Percentiles rank a stretch among this genome's conserved stretches.
phyloP scores from a whole-genome alignment of 2,888 invertebrate species.

The Temnothorax ravouxi region DNA sequence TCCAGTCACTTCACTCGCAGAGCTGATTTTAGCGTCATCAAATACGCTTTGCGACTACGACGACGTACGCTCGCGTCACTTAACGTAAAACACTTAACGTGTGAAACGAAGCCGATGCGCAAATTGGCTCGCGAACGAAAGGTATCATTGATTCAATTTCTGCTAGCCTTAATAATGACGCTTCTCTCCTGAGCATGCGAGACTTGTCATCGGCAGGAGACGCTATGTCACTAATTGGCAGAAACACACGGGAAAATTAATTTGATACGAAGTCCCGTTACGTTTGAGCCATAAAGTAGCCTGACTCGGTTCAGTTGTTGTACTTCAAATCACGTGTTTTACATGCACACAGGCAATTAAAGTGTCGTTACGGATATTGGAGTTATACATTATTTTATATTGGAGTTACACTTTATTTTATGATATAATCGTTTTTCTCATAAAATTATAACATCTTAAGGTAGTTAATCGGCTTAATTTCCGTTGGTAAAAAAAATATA shows the following conservation, averaged over 20 bases:
- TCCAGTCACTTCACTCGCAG: constrained; percentile 19
- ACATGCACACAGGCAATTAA: background rate
- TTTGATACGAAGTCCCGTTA: background rate
- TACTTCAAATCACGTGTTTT: background rate
- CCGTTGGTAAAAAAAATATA: background rate
- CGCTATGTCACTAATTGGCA: constrained; percentile 35
- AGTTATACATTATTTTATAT: background rate
- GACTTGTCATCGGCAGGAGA: constrained; percentile 10
- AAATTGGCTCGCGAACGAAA: constrained; percentile 42
- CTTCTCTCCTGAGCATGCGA: constrained; percentile 15
- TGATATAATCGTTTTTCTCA: no score
- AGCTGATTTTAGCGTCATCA: constrained; percentile 24
- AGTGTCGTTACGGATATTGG: background rate
- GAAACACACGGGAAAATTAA: constrained; percentile 27
- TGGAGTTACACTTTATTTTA: background rate
- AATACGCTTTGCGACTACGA: background rate
- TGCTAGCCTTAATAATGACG: constrained; percentile 15
- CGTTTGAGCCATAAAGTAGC: background rate
- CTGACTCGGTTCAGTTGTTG: constrained; percentile 8
- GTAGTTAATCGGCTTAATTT: background rate
- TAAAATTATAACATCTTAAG: background rate
- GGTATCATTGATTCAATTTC: constrained; percentile 34
- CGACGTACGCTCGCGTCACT: background rate
- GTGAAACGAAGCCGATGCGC: constrained; percentile 34
- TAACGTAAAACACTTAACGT: background rate